Evolutionary conservation across 53 echinoderm and acorn worm species (phyloP).

Genomic region (Actinopyga echinites): DNA sequence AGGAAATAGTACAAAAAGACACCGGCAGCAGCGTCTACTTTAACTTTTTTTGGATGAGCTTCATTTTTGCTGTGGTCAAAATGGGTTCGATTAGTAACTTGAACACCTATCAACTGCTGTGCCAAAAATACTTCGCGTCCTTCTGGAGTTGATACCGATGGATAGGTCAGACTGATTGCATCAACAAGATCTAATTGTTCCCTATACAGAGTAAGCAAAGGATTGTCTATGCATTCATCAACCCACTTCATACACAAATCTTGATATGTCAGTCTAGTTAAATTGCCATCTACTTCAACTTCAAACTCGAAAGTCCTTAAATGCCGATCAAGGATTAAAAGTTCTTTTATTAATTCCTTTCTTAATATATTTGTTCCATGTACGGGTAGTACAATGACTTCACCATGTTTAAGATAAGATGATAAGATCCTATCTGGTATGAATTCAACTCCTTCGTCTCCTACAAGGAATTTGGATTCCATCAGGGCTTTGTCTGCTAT

Average conservation of each 20-base stretch:
- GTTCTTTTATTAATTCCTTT: conserved; percentile 61
- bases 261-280: conserved; percentile 37
- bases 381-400: conserved; percentile 65
- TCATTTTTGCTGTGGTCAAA: conserved; percentile 10
- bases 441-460: conserved; percentile 82
- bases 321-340: conserved; percentile 59
- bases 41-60: not conserved
- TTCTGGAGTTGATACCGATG: conserved; percentile 1
- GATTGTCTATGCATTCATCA: conserved; percentile 72
- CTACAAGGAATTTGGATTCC: conserved; percentile 58
- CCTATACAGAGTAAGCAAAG: conserved; percentile 54
- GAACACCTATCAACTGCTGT: conserved; percentile 22
- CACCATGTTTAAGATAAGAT: conserved; percentile 70
- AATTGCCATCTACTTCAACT: conserved; percentile 52
- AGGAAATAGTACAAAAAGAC: conserved; percentile 67
- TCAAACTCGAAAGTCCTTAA: conserved; percentile 56
- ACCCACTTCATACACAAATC: conserved; percentile 87
- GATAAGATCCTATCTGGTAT: conserved; percentile 79
- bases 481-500: conserved; percentile 58
- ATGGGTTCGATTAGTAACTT: not conserved
- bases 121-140: conserved; percentile 23
- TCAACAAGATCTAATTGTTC: conserved; percentile 46
- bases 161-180: conserved; percentile 65
- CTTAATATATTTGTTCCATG: conserved; percentile 71
- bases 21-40: conserved; percentile 35